Conservation (phyloP, 2,888 invertebrate genomes). For the Nysson spinosus region DNA sequence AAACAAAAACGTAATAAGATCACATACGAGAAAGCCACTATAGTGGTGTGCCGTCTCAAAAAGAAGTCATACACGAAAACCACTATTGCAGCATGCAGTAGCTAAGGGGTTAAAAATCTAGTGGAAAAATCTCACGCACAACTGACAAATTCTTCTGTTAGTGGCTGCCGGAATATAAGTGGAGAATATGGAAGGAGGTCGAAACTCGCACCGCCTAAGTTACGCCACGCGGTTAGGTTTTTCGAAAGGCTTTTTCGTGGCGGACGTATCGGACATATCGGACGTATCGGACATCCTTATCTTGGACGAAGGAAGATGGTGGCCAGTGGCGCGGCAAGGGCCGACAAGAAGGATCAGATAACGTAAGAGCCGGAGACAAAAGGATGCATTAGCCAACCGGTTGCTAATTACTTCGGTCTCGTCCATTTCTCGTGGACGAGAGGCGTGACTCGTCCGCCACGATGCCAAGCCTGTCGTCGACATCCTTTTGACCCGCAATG, state of each 20-base stretch:
- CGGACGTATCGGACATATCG: constrained; percentile 31
- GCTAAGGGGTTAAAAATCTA: too few species aligned
- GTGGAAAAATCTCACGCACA: too few species aligned
- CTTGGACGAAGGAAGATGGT: constrained; percentile 31
- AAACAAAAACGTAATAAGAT: too few species aligned
- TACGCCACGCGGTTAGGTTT: constrained; percentile 26
- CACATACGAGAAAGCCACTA: too few species aligned
- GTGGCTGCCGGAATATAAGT: too few species aligned
- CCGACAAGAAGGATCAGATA: constrained; percentile 62
- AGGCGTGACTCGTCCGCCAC: constrained; percentile 65
- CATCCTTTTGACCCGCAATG: constrained; percentile 43
- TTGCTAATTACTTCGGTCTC: constrained; percentile 66
- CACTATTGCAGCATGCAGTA: too few species aligned
- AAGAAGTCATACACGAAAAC: too few species aligned
- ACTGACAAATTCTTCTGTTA: too few species aligned
- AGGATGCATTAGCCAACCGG: constrained; percentile 69
- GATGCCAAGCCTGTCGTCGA: constrained; percentile 17
- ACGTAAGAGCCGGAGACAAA: constrained; percentile 64
- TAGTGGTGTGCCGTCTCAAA: too few species aligned
- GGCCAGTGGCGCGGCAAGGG: constrained; percentile 39
- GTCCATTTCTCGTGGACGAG: constrained; percentile 59
- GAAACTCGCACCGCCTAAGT: too few species aligned
- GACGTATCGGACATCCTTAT: constrained; percentile 47
- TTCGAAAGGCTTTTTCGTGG: constrained; percentile 46
- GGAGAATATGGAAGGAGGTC: too few species aligned